These are phyloP conservation scores for Acrobasis consociella DNA, from an alignment of 2,888 invertebrate genomes.

Conservation along the genomic window DNA sequence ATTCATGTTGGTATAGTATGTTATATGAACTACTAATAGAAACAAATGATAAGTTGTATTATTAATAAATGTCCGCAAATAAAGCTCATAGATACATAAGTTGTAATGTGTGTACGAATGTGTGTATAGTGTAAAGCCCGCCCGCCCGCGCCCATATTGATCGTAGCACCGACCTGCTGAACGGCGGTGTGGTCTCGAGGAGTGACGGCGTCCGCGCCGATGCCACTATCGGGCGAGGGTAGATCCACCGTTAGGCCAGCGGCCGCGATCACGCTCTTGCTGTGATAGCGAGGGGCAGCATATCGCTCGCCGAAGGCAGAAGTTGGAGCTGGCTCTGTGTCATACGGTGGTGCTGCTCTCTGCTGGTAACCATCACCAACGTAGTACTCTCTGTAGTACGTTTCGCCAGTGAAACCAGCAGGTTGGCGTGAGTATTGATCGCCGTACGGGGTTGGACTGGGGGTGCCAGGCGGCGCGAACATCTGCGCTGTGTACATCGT, in stretches of 20 bases:
- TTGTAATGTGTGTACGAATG: slow-evolving; percentile 39
- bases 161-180: slow-evolving; percentile 89
- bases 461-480: slow-evolving; percentile 86
- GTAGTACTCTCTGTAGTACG: slow-evolving; percentile 92
- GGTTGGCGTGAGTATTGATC: slow-evolving; percentile 78
- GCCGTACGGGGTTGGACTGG: slow-evolving; percentile 85
- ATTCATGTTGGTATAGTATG: slow-evolving; percentile 32
- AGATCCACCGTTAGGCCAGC: slow-evolving; percentile 95
- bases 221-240: slow-evolving; percentile 97
- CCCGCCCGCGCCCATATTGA: slow-evolving; percentile 70
- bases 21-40: slow-evolving; percentile 19
- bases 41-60: slow-evolving; percentile 14
- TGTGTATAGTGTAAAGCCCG: slow-evolving; percentile 52
- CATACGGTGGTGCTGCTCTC: slow-evolving; percentile 82
- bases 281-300: slow-evolving; percentile 87
- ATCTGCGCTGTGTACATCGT: slow-evolving; percentile 87
- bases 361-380: slow-evolving; percentile 85
- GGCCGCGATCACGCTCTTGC: slow-evolving; percentile 87
- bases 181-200: slow-evolving; percentile 94
- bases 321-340: slow-evolving; percentile 82
- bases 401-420: slow-evolving; percentile 86
- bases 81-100: slow-evolving; percentile 12
- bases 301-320: slow-evolving; percentile 87
- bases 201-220: slow-evolving; percentile 96
- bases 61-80: slow-evolving; percentile 26